Percentiles rank a stretch among this genome's conserved stretches.
phyloP scores from a whole-genome alignment of 2,888 invertebrate species.

The Euclidia mi region DNA sequence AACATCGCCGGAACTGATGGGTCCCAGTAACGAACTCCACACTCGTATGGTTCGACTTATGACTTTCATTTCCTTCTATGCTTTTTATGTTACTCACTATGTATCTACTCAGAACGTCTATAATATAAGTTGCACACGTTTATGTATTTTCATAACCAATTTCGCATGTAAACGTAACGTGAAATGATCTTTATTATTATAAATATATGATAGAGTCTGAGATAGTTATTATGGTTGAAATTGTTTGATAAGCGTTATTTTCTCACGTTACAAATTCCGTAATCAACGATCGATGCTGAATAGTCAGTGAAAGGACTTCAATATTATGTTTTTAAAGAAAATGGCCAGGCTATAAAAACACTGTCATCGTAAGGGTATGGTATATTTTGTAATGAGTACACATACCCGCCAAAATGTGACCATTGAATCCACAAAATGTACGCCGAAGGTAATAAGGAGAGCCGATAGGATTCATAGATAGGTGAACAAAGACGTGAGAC shows the following conservation, averaged over 20 bases:
- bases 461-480: slow-evolving; percentile 75
- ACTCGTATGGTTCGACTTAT: slow-evolving; percentile 71
- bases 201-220: background rate
- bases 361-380: slow-evolving; percentile 41
- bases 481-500: slow-evolving; percentile 72
- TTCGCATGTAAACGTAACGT: background rate
- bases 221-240: background rate
- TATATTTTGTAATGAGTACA: slow-evolving; percentile 54
- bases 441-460: slow-evolving; percentile 67
- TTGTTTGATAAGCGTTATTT: background rate
- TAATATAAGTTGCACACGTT: slow-evolving; percentile 10
- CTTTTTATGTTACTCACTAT: slow-evolving; percentile 32
- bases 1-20: slow-evolving; percentile 74
- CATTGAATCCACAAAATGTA: slow-evolving; percentile 60
- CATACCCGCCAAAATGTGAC: slow-evolving; percentile 43
- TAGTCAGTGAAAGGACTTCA: background rate
- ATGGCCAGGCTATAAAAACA: slow-evolving; percentile 45
- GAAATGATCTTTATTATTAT: background rate
- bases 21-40: slow-evolving; percentile 72
- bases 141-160: slow-evolving; percentile 2
- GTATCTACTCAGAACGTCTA: slow-evolving; percentile 19
- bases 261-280: background rate
- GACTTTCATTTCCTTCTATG: slow-evolving; percentile 78
- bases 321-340: slow-evolving; percentile 3
- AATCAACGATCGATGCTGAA: background rate